Conservation (phyloP, 2,888 invertebrate species). For the Ganaspis brasiliensis region DNA sequence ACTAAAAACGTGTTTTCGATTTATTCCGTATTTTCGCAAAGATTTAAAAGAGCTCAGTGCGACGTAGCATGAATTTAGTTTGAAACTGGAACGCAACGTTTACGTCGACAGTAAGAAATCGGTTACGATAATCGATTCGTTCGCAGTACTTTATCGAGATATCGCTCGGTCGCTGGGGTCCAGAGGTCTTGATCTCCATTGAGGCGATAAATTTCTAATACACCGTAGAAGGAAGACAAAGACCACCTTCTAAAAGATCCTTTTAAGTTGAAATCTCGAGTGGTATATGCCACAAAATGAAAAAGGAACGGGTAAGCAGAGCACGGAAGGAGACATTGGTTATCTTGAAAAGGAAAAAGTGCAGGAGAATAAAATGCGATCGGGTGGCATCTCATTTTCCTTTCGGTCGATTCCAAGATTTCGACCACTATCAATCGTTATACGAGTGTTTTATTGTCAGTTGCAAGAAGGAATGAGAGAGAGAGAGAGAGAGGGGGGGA, state of each 20-base stretch:
- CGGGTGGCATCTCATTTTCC: conserved; percentile 33
- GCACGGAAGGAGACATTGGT: conserved; percentile 10
- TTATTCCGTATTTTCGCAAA: no score
- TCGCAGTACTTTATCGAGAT: conserved; percentile 71
- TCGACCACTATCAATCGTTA: conserved; percentile 37
- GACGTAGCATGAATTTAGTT: no score
- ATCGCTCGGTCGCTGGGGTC: conserved; percentile 62
- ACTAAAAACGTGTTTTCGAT: no score
- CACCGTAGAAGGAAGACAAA: conserved; percentile 53
- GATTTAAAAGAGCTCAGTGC: no score
- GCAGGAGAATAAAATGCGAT: conserved; percentile 6
- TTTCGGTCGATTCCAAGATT: conserved; percentile 20
- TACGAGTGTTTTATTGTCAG: conserved; percentile 37
- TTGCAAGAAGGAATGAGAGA: not conserved
- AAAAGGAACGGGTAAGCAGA: not conserved
- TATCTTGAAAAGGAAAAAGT: not conserved
- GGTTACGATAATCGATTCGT: conserved; percentile 73
- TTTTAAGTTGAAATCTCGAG: conserved; percentile 53
- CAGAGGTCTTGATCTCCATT: conserved; percentile 58
- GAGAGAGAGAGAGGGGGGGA: conserved; percentile 2
- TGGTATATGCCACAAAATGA: conserved; percentile 31
- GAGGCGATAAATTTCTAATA: conserved; percentile 66
- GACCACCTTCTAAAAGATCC: conserved; percentile 45
- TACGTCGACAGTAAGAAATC: conserved; percentile 66
- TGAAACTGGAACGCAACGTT: conserved; percentile 34